A percentile compares a stretch with the other conserved stretches of the same genome.
Evolutionary conservation across 35 echinoderm and acorn worm genomes (phyloP).

Genomic region (Amphiura filiformis): DNA sequence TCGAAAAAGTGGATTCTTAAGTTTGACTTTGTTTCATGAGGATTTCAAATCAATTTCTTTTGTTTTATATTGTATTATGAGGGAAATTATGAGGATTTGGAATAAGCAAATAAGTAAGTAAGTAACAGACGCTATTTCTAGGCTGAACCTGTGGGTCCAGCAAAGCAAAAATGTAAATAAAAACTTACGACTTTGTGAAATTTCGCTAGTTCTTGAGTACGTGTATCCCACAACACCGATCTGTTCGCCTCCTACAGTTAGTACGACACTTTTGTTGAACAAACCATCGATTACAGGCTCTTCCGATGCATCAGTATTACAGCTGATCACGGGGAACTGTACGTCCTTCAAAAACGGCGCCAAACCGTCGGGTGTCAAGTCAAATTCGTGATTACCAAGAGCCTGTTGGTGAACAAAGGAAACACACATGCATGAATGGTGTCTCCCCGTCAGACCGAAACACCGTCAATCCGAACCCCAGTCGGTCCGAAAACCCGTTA

Average conservation of each 20-base stretch:
- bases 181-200: slow-evolving; percentile 14
- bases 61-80: no score
- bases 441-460: no score
- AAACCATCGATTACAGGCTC: slow-evolving; percentile 36
- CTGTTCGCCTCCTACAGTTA: background rate
- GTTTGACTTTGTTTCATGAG: no score
- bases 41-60: no score
- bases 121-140: no score
- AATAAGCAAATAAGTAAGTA: no score
- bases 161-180: no score
- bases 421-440: background rate
- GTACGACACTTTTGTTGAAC: slow-evolving; percentile 31
- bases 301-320: slow-evolving; percentile 45
- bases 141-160: no score
- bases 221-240: slow-evolving; percentile 63
- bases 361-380: slow-evolving; percentile 33
- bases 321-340: slow-evolving; percentile 51
- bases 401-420: no score
- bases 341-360: slow-evolving; percentile 34
- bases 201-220: slow-evolving; percentile 45
- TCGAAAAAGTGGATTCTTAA: no score
- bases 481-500: background rate
- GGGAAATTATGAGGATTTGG: no score
- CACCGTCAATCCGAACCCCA: no score
- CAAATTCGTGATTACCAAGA: slow-evolving; percentile 78